A percentile compares a stretch with the other conserved stretches of the same genome.
phyloP scores from a whole-genome alignment of 2,113 vertebrate species.

The Trichechus manatus region DNA sequence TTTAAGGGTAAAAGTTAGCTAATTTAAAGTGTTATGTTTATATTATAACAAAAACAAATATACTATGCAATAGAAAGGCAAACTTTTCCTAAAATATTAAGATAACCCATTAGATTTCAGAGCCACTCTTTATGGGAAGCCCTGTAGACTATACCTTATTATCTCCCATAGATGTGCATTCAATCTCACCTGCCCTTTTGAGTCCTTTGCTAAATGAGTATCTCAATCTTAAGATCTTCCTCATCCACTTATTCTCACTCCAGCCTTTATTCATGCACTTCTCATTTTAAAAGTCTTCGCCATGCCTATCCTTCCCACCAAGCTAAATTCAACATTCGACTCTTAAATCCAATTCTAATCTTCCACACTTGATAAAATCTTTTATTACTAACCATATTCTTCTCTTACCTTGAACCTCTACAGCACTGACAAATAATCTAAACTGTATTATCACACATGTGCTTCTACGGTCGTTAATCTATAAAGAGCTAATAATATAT shows the following conservation, averaged over 20 bases:
- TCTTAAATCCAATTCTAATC: neutral
- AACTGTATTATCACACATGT: neutral
- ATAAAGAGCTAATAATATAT: neutral
- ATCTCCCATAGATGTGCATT: neutral
- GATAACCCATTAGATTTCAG: neutral
- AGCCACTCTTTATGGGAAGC: neutral
- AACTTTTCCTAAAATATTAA: neutral
- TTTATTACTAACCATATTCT: neutral
- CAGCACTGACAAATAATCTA: neutral
- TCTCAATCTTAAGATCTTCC: neutral
- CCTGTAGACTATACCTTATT: neutral
- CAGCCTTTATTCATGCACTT: neutral
- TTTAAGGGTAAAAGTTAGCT: neutral
- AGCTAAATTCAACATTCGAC: neutral
- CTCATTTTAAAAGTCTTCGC: neutral
- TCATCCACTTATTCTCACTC: neutral
- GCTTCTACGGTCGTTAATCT: neutral
- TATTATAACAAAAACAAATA: neutral
- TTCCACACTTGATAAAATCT: neutral
- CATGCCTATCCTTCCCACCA: neutral
- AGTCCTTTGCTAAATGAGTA: neutral
- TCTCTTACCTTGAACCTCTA: neutral
- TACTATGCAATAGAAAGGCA: neutral
- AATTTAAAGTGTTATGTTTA: neutral
- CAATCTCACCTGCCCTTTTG: neutral